Conservation (phyloP, 2,113 vertebrate genomes). For the Mesitornis unicolor region DNA sequence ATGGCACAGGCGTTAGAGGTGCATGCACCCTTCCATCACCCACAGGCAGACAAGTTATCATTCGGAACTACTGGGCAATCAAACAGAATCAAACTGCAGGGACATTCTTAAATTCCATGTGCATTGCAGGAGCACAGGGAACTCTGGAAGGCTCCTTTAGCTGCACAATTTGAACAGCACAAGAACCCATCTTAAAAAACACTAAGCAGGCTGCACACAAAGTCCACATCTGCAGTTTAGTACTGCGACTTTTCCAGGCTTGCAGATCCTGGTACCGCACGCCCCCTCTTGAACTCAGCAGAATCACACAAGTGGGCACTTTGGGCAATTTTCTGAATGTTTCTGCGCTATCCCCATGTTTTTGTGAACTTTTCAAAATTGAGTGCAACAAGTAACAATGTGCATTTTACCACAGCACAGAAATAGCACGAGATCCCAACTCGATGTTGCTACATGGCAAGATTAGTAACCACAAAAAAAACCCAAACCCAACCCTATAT, state of each 20-base stretch:
- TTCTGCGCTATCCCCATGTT: not conserved
- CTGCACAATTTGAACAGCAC: no score
- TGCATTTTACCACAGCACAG: not conserved
- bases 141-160: not conserved
- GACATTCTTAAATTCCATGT: fast-evolving
- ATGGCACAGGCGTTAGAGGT: no score
- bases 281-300: fast-evolving
- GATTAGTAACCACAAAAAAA: not conserved
- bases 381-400: not conserved
- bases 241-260: not conserved
- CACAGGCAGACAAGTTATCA: no score
- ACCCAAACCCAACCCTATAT: not conserved
- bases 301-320: not conserved
- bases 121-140: not conserved
- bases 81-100: not conserved
- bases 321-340: fast-evolving
- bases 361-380: not conserved
- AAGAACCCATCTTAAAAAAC: not conserved
- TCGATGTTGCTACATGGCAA: not conserved
- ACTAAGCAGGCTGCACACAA: fast-evolving
- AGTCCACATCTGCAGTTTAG: not conserved
- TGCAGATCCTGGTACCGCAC: fast-evolving
- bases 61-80: not conserved
- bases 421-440: not conserved
- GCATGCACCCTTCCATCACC: not conserved